Evolutionary conservation across 2,797 vertebrate species (phyloP), one percentile per base, ranked within the genome.

Genomic region (Sebastes itinus): DNA sequence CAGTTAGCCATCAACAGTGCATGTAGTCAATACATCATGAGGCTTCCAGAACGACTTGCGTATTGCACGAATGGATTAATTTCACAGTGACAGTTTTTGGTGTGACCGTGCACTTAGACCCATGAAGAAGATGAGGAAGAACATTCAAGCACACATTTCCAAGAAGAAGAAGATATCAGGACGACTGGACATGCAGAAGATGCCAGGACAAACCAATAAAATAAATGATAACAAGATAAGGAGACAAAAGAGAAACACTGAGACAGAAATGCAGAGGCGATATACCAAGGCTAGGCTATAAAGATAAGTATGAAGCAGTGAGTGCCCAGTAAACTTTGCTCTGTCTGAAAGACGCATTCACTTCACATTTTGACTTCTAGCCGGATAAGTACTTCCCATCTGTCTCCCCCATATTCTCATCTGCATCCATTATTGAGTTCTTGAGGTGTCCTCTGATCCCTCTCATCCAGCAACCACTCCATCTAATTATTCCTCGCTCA

Each of bases 391-490:
- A 23, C 52, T 54, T 69, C 10, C 13, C 5, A 42, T 70, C 23
- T 20, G 35, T 65, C 62, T 73, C 58, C 61, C 11, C 25, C 59
- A 20, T 55, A 62, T 69, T 49, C 73, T 65, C 25, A 33, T 64
- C 65, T 61, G 10, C 72, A 68, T 66, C 64, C 65, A 60, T 87
- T 49, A 69, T 70, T 60, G 55, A 74, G 75, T 64, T 80, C 68
- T 78, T 49, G 11, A 81, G 49, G 32, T 70, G 66, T 81, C 80
- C 72, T 82, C 49, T 76, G 76, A 80, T 77, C 70, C 58, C 75
- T 71, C 71, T 87, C 77, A 63, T 77, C 27, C 79, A 78, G 65
- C 81, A 78, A 62, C 76, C 78, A 49, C 87, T 88, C 59, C 32
- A 75, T 64, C 28, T 80, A 76, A 88, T 91, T 85, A 77, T 85